Conservation (phyloP, 2,113 vertebrate species). For the Pardalotus punctatus region DNA sequence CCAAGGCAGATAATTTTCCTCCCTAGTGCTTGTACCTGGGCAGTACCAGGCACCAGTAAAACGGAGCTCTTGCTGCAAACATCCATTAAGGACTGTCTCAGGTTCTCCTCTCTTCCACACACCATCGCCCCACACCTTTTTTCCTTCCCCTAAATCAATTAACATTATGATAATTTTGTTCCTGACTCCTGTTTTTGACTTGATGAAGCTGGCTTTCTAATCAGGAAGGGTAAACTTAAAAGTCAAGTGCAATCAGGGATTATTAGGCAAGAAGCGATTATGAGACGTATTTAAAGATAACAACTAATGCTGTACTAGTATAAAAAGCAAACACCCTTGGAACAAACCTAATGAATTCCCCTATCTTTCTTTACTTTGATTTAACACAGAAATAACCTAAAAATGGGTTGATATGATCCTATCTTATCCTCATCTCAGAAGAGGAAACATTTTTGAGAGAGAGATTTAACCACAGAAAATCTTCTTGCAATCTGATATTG, state of each 20-base stretch:
- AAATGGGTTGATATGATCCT: neutral
- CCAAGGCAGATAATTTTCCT: neutral
- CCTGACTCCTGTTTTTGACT: slow-evolving; percentile 33
- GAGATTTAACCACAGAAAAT: neutral
- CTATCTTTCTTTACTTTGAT: neutral
- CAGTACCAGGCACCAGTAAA: neutral
- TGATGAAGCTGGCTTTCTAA: slow-evolving; percentile 68
- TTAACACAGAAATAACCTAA: neutral
- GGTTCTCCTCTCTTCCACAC: neutral
- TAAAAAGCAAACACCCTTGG: slow-evolving; percentile 43
- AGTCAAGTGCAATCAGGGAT: slow-evolving; percentile 77
- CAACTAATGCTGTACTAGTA: slow-evolving; percentile 29
- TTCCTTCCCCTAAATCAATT: slow-evolving; percentile 19
- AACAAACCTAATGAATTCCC: slow-evolving; percentile 18
- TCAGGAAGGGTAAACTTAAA: slow-evolving; percentile 67
- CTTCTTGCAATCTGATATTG: neutral
- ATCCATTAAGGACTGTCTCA: neutral
- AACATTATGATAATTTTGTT: slow-evolving; percentile 42
- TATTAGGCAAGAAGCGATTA: slow-evolving; percentile 64
- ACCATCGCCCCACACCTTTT: neutral
- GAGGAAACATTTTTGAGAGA: neutral
- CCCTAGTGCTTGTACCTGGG: neutral
- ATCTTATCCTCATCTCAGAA: neutral
- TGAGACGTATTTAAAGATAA: slow-evolving; percentile 54
- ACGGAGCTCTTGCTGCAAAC: neutral